Evolutionary conservation across 2,888 invertebrate genomes (phyloP), one percentile per base, ranked within the genome.

Genomic region (Trichopria drosophilae): DNA sequence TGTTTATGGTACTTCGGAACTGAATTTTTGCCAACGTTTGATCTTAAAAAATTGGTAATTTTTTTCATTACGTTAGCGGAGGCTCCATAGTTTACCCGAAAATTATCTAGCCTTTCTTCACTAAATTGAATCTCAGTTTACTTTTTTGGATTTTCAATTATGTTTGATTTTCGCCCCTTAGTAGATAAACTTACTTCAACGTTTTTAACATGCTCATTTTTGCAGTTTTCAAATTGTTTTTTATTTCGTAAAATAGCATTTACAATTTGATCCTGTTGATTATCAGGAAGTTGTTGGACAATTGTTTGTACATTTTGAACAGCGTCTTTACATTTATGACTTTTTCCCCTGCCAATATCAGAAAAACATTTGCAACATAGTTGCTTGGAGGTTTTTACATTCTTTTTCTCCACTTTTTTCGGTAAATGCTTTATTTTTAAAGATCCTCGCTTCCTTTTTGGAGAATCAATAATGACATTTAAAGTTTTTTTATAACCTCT

Each of bases 261-360:
- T 31, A 12, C 5, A 31, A 31, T n/a, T 31, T 31, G 31, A 31
- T 31, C 31, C 6, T 31, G 31, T 7, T 31, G 31, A 13, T 31
- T 9, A 15, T 31, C 31, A 31, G 31, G 31, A 31, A 31, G 31
- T 31, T 6, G 5, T 7, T n/a, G 6, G 16, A 31, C 6, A 31
- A 31, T n/a, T 31, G 5, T 7, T 31, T 4, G 5, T 31, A 31
- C 31, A 31, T 31, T 31, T 31, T n/a, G 6, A 15, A n/a, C 12
- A 31, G 16, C 12, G 12, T 31, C 16, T 3, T 9, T n/a, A n/a
- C 31, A 31, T 7, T n/a, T 31, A 7, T 31, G 31, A 31, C 7
- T 31, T 31, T n/a, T 9, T 15, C 31, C 31, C 31, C 12, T 31
- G 5, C 31, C 31, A 31, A 7, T 31, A 7, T 31, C 31, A 4